Conservation (phyloP, 2,888 invertebrate species). For the Ormyrus nitidulus region DNA sequence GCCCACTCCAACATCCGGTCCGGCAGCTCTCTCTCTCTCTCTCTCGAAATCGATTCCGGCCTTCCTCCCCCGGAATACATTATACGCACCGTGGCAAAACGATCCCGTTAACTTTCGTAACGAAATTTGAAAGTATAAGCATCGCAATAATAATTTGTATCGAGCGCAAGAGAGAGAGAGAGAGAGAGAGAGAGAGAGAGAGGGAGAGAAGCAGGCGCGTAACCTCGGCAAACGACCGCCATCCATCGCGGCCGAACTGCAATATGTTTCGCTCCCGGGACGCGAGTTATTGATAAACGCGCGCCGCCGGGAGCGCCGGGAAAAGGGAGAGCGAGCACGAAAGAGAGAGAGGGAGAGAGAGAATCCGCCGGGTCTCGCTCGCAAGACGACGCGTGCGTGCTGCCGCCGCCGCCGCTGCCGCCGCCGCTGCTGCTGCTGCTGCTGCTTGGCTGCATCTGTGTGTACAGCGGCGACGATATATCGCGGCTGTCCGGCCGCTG, state of each 20-base stretch:
- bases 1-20: not conserved
- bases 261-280: conserved; percentile 63
- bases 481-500: not conserved
- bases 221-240: conserved; percentile 68
- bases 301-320: conserved; percentile 3
- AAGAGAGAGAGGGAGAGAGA: conserved; percentile 22
- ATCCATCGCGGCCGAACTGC: conserved; percentile 64
- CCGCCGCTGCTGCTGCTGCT: not conserved
- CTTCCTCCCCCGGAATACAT: too few species aligned
- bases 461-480: conserved; percentile 1
- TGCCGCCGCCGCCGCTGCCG: not conserved
- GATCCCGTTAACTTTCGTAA: conserved; percentile 27
- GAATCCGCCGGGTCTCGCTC: conserved; percentile 7
- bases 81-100: not conserved
- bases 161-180: not conserved
- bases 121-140: conserved; percentile 47
- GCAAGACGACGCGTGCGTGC: conserved; percentile 44
- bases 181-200: not conserved
- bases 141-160: conserved; percentile 44
- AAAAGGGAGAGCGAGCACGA: conserved; percentile 28
- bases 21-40: not conserved
- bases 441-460: not conserved
- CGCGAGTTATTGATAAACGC: conserved; percentile 63
- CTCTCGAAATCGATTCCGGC: not conserved
- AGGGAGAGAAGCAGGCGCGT: conserved; percentile 55